Evolutionary conservation across 2,113 vertebrate species (phyloP).

Genomic region (Rana temporaria): DNA sequence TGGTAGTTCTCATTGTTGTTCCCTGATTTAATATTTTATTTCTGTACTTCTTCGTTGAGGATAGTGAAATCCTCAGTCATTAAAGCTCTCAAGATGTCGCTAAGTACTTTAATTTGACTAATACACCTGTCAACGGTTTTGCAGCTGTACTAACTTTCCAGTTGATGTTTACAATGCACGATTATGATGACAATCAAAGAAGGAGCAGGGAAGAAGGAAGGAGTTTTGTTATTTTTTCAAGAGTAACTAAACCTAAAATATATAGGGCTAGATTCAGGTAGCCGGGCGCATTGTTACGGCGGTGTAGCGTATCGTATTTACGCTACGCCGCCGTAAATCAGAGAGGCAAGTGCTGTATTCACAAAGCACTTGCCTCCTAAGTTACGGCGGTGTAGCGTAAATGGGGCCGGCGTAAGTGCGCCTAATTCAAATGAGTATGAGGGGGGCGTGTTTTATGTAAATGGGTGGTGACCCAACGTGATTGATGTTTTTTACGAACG

Average conservation of each 20-base stretch:
- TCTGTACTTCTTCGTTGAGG: slow-evolving; percentile 39
- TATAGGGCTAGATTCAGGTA: too few relatives aligned
- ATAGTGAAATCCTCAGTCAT: slow-evolving; percentile 43
- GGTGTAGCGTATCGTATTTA: too few relatives aligned
- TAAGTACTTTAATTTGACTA: slow-evolving; percentile 53
- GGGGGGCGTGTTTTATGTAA: too few relatives aligned
- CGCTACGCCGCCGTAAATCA: too few relatives aligned
- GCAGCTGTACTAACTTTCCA: slow-evolving; percentile 20
- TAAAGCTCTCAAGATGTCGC: slow-evolving; percentile 51
- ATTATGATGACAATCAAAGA: slow-evolving; percentile 44
- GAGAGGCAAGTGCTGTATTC: too few relatives aligned
- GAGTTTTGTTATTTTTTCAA: background rate
- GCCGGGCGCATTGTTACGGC: too few relatives aligned
- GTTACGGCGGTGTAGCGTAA: too few relatives aligned
- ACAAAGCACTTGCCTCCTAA: too few relatives aligned
- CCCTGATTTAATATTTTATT: slow-evolving; percentile 49
- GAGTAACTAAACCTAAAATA: background rate
- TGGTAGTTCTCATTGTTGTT: slow-evolving; percentile 37
- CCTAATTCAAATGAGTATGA: too few relatives aligned
- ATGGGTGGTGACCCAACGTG: too few relatives aligned
- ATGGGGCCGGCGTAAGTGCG: too few relatives aligned
- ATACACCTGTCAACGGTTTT: slow-evolving; percentile 53
- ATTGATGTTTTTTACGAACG: too few relatives aligned
- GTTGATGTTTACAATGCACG: slow-evolving; percentile 47
- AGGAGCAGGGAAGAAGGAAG: background rate